These are phyloP conservation scores for Acrossocheilus wenchowensis DNA, from an alignment of 2,797 vertebrate species.

Conservation along the genomic window DNA sequence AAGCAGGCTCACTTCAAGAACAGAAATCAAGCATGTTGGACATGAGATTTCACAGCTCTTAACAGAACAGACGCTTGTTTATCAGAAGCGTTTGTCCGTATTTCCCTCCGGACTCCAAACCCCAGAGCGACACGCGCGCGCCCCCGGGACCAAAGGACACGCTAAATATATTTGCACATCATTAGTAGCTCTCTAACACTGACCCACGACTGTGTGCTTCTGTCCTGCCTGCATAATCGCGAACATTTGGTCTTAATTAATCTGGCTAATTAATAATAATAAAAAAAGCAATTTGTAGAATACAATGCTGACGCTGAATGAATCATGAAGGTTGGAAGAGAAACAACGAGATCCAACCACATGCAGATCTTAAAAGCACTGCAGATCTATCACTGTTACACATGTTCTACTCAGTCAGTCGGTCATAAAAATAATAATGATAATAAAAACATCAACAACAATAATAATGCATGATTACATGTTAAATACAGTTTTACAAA, in stretches of 20 bases:
- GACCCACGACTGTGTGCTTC: conserved; percentile 16
- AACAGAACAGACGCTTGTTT: conserved; percentile 31
- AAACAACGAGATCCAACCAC: conserved; percentile 35
- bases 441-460: background rate
- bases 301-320: conserved; percentile 40
- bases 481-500: background rate
- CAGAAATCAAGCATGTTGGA: conserved; percentile 20
- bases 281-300: conserved; percentile 53
- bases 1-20: conserved; percentile 1
- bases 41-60: conserved; percentile 29
- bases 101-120: conserved; percentile 28
- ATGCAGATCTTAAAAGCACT: conserved; percentile 12
- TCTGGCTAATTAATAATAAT: conserved; percentile 58
- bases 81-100: conserved; percentile 11
- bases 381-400: background rate
- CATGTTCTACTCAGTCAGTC: background rate
- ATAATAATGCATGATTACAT: background rate
- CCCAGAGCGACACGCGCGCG: conserved; percentile 14
- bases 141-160: conserved; percentile 56
- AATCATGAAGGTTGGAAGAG: conserved; percentile 18
- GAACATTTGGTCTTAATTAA: conserved; percentile 57
- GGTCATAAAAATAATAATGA: background rate
- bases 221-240: conserved; percentile 31
- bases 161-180: conserved; percentile 82
- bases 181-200: conserved; percentile 64